phyloP scores from a whole-genome alignment of 2,113 vertebrate genomes.

The Actenoides hombroni region DNA sequence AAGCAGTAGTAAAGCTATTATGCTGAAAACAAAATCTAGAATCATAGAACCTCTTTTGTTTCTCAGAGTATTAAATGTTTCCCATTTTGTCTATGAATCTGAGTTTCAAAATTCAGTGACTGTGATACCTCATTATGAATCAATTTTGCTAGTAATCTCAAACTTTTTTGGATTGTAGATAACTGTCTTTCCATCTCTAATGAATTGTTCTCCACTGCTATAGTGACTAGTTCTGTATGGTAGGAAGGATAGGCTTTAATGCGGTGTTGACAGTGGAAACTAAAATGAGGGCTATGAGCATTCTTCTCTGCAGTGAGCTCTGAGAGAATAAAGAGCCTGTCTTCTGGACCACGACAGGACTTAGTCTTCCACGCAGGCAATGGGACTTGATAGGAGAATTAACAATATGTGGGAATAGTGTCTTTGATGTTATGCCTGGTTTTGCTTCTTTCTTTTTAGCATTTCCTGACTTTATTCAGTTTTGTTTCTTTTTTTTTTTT shows the following conservation, averaged over 20 bases:
- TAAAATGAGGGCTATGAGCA: neutral
- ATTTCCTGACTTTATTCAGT: neutral
- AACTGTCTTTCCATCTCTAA: neutral
- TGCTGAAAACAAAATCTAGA: neutral
- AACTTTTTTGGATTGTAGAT: neutral
- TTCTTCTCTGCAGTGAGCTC: neutral
- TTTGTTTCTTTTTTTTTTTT: neutral
- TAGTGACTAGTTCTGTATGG: neutral
- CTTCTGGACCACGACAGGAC: neutral
- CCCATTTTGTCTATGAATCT: neutral
- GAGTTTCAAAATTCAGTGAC: neutral
- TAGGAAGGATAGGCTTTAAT: neutral
- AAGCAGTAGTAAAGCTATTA: neutral
- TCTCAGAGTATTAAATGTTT: neutral
- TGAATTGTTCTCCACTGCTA: neutral
- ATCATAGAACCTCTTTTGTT: neutral
- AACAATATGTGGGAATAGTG: neutral
- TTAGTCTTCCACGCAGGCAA: neutral
- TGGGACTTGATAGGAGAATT: neutral
- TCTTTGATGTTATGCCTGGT: neutral
- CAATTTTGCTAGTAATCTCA: neutral
- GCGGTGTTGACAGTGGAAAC: neutral
- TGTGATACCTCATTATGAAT: neutral
- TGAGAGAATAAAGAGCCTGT: neutral
- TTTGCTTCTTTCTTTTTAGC: neutral